Percentiles rank a stretch among this genome's conserved stretches.
Evolutionary conservation across 2,797 vertebrate genomes (phyloP).

Genomic region (Threskiornis aethiopicus): DNA sequence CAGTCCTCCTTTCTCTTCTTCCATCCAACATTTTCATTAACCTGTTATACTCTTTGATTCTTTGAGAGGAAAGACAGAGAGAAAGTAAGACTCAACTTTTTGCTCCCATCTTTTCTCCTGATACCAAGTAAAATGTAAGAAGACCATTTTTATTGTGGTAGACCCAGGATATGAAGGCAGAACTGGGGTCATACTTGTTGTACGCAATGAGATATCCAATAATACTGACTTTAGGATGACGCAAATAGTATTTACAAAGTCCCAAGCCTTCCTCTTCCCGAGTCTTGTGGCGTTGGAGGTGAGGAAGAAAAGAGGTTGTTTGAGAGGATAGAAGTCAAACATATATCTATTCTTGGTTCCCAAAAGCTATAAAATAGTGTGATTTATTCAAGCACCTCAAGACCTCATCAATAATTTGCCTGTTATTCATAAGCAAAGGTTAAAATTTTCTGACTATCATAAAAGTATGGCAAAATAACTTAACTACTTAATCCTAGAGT

Average conservation of each 20-base stretch:
- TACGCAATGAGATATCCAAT: background rate
- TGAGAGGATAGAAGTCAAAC: background rate
- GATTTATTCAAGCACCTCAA: background rate
- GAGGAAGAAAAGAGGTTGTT: background rate
- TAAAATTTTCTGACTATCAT: background rate
- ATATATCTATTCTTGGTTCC: background rate
- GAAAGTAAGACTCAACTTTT: background rate
- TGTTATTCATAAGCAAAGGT: background rate
- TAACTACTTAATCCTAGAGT: background rate
- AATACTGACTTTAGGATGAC: background rate
- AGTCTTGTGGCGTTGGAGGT: fast-evolving
- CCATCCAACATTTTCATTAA: background rate
- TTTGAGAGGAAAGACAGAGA: background rate
- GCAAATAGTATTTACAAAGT: background rate
- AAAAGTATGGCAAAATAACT: background rate
- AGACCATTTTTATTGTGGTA: background rate
- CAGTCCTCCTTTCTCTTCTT: background rate
- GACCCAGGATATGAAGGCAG: background rate
- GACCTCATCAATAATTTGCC: background rate
- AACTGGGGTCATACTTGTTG: background rate
- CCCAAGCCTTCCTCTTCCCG: background rate
- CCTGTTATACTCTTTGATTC: background rate
- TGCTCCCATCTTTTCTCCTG: background rate
- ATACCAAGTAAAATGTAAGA: background rate
- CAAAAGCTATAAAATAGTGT: background rate